phyloP scores from a whole-genome alignment of 2,888 invertebrate species.

The Pristionchus maxplancki region DNA sequence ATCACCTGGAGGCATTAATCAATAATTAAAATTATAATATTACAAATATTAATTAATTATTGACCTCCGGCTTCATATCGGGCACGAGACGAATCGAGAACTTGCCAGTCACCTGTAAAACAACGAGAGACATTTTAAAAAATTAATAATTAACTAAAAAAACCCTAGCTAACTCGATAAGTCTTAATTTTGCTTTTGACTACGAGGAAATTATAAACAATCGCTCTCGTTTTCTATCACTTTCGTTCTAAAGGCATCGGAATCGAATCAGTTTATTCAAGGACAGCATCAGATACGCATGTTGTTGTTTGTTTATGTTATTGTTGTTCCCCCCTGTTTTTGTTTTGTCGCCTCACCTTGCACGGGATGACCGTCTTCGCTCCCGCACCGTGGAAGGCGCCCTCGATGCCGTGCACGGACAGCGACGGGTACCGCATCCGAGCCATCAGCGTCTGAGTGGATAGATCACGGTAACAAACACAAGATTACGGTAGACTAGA shows the following conservation, averaged over 20 bases:
- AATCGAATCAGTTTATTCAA: too few relatives aligned
- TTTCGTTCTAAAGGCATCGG: too few relatives aligned
- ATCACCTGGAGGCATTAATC: conserved; percentile 83
- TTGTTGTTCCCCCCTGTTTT: too few relatives aligned
- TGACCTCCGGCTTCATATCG: conserved; percentile 86
- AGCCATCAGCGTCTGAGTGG: conserved; percentile 5
- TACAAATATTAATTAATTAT: background rate
- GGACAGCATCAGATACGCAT: too few relatives aligned
- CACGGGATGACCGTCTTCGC: conserved; percentile 49
- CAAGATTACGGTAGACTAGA: background rate
- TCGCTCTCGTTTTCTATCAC: too few relatives aligned
- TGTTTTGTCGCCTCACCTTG: too few relatives aligned
- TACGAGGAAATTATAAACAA: too few relatives aligned
- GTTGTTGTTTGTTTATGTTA: too few relatives aligned
- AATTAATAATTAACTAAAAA: background rate
- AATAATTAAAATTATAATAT: background rate
- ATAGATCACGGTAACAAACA: background rate
- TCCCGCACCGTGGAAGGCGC: conserved; percentile 80
- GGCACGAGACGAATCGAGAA: conserved; percentile 97
- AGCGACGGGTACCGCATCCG: conserved; percentile 90
- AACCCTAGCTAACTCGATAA: too few relatives aligned
- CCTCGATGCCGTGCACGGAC: conserved; percentile 96
- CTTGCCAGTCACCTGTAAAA: conserved; percentile 90
- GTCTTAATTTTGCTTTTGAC: too few relatives aligned
- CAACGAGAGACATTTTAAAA: background rate